Percentiles rank a stretch among this genome's conserved stretches.
These are phyloP conservation scores for Pseudomyrmex flavicornis DNA, from an alignment of 1,140 invertebrate genomes.

Conservation along the genomic window DNA sequence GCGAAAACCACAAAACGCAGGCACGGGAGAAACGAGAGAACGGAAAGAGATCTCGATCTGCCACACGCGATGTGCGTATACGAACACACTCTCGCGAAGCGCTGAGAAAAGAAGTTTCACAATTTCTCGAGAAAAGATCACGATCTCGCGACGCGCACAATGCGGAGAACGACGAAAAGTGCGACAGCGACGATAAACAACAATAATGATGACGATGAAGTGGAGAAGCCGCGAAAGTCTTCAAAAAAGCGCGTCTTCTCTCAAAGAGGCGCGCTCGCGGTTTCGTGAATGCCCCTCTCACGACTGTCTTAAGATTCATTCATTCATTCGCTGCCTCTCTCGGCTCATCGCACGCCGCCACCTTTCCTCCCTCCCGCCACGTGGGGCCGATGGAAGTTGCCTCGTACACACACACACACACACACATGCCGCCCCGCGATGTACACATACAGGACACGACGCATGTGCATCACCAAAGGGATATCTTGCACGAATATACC, in stretches of 20 bases:
- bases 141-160: slow-evolving; percentile 11
- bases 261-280: slow-evolving; percentile 67
- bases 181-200: slow-evolving; percentile 2
- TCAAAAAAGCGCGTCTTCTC: slow-evolving; percentile 40
- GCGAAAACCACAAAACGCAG: background rate
- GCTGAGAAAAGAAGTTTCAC: background rate
- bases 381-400: slow-evolving; percentile 50
- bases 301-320: slow-evolving; percentile 84
- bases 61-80: background rate
- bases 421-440: background rate
- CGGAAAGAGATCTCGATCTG: background rate
- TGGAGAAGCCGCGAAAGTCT: slow-evolving; percentile 1
- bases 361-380: slow-evolving; percentile 62
- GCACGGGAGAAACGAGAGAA: background rate
- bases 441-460: background rate
- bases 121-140: background rate
- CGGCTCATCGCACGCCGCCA: slow-evolving; percentile 67
- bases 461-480: background rate
- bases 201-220: slow-evolving; percentile 6
- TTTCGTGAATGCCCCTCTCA: slow-evolving; percentile 79
- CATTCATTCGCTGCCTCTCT: slow-evolving; percentile 79
- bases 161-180: background rate
- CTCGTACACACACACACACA: slow-evolving; percentile 54
- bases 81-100: background rate
- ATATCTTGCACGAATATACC: slow-evolving; percentile 34